Evolutionary conservation across 92 coral and sea anemone species (phyloP).

Genomic region (Blastomussa wellsi): DNA sequence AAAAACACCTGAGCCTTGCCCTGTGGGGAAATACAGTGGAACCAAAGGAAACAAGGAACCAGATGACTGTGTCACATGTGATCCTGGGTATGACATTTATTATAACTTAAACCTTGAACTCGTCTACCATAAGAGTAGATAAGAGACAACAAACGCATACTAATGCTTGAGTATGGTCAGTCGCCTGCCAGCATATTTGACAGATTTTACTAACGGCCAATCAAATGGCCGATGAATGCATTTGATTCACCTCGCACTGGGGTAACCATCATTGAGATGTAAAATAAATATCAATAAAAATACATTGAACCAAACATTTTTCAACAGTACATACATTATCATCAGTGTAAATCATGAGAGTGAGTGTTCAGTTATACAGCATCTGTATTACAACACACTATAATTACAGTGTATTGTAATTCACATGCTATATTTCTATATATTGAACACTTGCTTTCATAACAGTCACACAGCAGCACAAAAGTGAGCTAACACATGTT

Average conservation of each 20-base stretch:
- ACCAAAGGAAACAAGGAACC: conserved; percentile 94
- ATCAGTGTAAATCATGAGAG: no score
- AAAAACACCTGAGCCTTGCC: conserved; percentile 90
- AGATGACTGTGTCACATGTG: conserved; percentile 94
- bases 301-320: no score
- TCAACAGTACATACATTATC: no score
- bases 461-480: no score
- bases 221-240: not conserved
- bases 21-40: conserved; percentile 90
- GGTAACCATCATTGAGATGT: no score
- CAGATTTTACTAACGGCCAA: not conserved
- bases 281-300: no score
- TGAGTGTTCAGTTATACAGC: no score
- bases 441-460: no score
- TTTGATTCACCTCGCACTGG: not conserved
- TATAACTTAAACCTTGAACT: not conserved
- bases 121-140: not conserved
- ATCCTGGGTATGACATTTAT: conserved; percentile 37
- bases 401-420: no score
- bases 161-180: not conserved
- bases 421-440: no score
- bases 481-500: not conserved
- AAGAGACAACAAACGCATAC: not conserved
- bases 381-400: no score
- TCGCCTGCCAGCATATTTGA: no score